Conservation (phyloP, 2,797 vertebrate genomes). For the Rhinogobio ventralis region DNA sequence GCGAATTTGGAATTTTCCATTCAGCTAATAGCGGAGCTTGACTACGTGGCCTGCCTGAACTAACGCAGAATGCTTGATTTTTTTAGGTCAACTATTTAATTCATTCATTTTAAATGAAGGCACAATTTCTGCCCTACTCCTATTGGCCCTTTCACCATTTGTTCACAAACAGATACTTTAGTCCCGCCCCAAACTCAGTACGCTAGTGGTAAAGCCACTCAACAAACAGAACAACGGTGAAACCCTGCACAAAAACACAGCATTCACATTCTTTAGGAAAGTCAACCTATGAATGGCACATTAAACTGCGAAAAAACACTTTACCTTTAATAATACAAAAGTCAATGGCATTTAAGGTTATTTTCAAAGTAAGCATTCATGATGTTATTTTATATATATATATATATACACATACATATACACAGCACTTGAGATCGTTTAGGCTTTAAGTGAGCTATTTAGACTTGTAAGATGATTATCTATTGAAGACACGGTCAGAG, state of each 20-base stretch:
- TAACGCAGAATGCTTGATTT: too few species aligned
- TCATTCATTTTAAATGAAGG: background rate
- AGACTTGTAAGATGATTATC: background rate
- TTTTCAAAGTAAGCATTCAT: background rate
- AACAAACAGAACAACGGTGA: background rate
- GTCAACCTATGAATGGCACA: too few species aligned
- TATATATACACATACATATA: background rate
- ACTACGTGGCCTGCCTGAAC: too few species aligned
- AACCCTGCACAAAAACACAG: background rate
- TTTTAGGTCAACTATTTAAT: too few species aligned
- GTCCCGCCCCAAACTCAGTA: background rate
- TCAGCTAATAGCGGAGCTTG: too few species aligned
- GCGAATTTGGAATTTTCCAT: too few species aligned
- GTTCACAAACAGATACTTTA: background rate
- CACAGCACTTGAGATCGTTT: background rate
- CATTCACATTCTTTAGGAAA: background rate
- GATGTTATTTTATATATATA: too few species aligned
- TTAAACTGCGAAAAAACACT: background rate
- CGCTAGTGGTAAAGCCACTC: background rate
- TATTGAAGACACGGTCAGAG: background rate
- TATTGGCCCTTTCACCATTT: background rate
- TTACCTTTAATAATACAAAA: background rate
- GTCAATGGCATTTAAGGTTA: background rate
- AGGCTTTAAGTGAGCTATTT: slow-evolving; percentile 1
- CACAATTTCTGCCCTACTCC: background rate